Base-by-base conservation (phyloP, 2,113 vertebrate species). In the Mystacornis crossleyi region DNA sequence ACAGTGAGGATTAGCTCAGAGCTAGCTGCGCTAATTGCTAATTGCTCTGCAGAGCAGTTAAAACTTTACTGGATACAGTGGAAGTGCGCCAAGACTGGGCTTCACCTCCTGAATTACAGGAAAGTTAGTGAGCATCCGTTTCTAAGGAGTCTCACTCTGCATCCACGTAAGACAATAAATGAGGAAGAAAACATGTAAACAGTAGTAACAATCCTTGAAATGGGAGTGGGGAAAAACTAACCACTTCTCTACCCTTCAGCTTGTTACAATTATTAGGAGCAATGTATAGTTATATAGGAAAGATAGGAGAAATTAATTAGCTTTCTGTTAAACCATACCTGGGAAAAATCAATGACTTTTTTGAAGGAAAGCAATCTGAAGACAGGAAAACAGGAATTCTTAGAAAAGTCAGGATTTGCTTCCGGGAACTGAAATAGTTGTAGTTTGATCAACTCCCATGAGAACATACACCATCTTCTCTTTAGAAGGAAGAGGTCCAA, bases 221-320 rank as follows among this genome's bases (percentile, higher is more conserved):
- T 2, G 53, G 58, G 36, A 91, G 23, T 25, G 33, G 13, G 8
- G 23, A 28, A 17, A 95, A 93, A 94, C 97, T 75, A 97, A 99
- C 98, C 74, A 92, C 96, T 95, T 99, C 99, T 8, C 97, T 88
- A 80, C 97, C 97, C 93, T 98, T 98, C 78, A 99, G 83, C 40
- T 84, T 96, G 65, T 80, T 98, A 96, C 98, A 98, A 86, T 98
- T 96, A 77, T 97, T 97, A 87, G 98, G 94, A 89, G 96, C 95
- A 91, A 97, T 97, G 98, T 99, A 43, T 18, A 51, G 77, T 98
- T 99, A 47, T 12, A 38, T 72, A 0, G 1, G 10, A 80, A 58
- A 65, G 5, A 34, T 15, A 53, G 6, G 34, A 53, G 5, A 80
- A 92, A 72, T 42, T 0, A 61, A 45, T 29, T 55, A 5, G 11